Conservation (phyloP, 1,140 invertebrate species). For the Harlomillsia oculata region DNA sequence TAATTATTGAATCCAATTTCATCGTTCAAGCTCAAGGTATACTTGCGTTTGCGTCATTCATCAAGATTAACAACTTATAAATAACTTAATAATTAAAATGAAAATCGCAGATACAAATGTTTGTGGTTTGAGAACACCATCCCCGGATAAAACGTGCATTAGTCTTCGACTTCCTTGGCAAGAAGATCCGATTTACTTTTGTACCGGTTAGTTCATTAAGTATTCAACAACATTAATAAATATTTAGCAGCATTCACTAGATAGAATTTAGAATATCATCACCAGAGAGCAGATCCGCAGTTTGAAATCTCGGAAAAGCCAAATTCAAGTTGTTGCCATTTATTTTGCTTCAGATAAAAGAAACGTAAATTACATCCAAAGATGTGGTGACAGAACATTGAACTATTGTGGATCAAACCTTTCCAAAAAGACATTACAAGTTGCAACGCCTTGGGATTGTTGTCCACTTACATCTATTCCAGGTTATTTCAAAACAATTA, state of each 20-base stretch:
- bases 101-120: neutral
- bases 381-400: slow-evolving; percentile 1
- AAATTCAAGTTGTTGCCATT: neutral
- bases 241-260: neutral
- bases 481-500: slow-evolving; percentile 12
- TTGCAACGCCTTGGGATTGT: slow-evolving; percentile 28
- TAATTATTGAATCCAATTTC: too few relatives aligned
- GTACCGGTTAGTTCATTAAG: slow-evolving; percentile 6
- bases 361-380: slow-evolving; percentile 14
- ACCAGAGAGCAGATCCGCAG: neutral
- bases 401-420: too few relatives aligned
- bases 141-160: slow-evolving; percentile 25
- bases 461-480: slow-evolving; percentile 20
- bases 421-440: neutral
- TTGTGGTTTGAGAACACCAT: neutral
- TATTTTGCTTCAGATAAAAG: slow-evolving; percentile 15
- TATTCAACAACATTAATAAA: neutral
- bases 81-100: too few relatives aligned
- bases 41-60: too few relatives aligned
- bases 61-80: too few relatives aligned
- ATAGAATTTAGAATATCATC: neutral
- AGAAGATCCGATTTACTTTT: slow-evolving; percentile 24
- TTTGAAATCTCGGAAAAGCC: neutral
- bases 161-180: slow-evolving; percentile 25
- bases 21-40: too few relatives aligned